Base-by-base conservation (phyloP, 2,113 vertebrate species). In the Hirundichthys speculiger region DNA sequence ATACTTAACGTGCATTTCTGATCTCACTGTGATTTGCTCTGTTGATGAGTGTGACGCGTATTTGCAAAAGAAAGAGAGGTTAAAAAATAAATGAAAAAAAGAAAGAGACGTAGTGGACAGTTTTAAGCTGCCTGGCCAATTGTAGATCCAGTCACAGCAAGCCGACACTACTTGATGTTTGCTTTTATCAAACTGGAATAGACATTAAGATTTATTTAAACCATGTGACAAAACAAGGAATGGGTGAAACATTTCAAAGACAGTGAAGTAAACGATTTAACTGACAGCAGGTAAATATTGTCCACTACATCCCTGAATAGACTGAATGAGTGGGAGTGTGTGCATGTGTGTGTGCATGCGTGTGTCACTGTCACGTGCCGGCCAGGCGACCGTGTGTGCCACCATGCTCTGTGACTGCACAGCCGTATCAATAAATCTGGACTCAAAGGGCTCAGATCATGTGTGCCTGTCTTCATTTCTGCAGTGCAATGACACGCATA, bases 391-490 rank as follows among this genome's bases (percentile, higher is more conserved):
- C 82, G 25, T 61, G 83, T 88, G 84, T 85, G 88, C 79, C 83
- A 89, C 81, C 84, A 84, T 83, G 82, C 86, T 90, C 80, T 90
- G 86, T 91, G 86, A 91, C 88, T 92, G 92, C 89, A 90, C 91
- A 90, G 84, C 83, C 64, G 83, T 90, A 85, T 92, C 91, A 93
- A 93, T 93, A 93, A 93, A 93, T 84, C 86, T 91, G 88, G 90
- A 90, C 78, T 92, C 85, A 92, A 93, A 93, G 92, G 91, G 91
- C 91, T 93, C 91, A 93, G 89, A 93, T 90, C 88, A 90, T 78
- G 89, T 80, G 54, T 82, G 74, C 21, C 58, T 91, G 85, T 90
- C 80, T 84, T 92, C 24, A 86, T 88, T 88, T 83, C 42, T 62
- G 39, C 64, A 50, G 12, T 40, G 24, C 8, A 49, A 14, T 12